Percentiles rank a stretch among this genome's conserved stretches.
Conservation (phyloP, 2,888 invertebrate genomes). For the Clepsis dumicolana region DNA sequence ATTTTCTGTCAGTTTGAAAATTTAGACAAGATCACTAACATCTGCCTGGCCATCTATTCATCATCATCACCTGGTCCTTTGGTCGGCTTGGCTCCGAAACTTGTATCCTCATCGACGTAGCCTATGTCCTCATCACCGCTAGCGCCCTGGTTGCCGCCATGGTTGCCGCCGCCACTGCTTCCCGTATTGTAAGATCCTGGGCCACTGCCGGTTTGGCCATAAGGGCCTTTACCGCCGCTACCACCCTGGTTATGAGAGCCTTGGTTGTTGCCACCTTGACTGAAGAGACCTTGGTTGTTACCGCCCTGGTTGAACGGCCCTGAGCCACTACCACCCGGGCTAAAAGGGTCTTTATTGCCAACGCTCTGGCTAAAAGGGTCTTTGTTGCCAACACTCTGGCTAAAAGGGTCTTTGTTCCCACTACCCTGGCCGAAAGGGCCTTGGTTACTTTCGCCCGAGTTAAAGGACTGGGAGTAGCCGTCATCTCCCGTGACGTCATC, state of each 20-base stretch:
- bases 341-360: constrained; percentile 27
- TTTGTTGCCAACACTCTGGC: constrained; percentile 37
- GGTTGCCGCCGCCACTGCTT: constrained; percentile 24
- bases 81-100: constrained; percentile 71
- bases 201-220: constrained; percentile 30
- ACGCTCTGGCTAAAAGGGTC: constrained; percentile 32
- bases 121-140: constrained; percentile 57
- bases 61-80: constrained; percentile 81
- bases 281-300: constrained; percentile 28
- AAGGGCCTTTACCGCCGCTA: constrained; percentile 16
- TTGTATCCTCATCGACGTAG: constrained; percentile 70
- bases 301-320: constrained; percentile 33
- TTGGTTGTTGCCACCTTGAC: constrained; percentile 31
- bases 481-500: constrained; percentile 46
- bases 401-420: constrained; percentile 35
- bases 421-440: constrained; percentile 31
- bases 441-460: constrained; percentile 35
- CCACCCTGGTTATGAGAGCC: constrained; percentile 43
- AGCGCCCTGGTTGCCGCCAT: constrained; percentile 15
- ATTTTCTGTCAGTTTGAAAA: constrained; percentile 42
- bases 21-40: constrained; percentile 75
- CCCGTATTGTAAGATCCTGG: constrained; percentile 44
- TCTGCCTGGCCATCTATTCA: constrained; percentile 72
- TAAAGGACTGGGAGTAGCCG: constrained; percentile 46
- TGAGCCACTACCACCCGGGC: constrained; percentile 13